phyloP scores from a whole-genome alignment of 2,888 invertebrate species.

The Plebejus argus region DNA sequence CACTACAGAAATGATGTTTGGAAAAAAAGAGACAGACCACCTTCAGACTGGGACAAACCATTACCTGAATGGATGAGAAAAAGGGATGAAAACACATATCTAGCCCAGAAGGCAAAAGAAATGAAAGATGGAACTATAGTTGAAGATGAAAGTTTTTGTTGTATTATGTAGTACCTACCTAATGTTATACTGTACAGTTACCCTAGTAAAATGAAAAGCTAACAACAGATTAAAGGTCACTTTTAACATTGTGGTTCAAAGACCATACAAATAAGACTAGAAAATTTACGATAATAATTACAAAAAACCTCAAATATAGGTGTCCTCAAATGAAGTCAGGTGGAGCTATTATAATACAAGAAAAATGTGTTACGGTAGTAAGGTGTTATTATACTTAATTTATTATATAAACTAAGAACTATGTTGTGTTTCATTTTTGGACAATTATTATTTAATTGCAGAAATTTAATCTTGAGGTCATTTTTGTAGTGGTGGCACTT shows the following conservation, averaged over 20 bases:
- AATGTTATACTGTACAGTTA: background rate
- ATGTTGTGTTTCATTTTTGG: background rate
- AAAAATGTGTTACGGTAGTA: background rate
- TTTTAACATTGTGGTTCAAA: background rate
- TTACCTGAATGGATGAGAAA: constrained; percentile 88
- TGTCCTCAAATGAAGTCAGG: background rate
- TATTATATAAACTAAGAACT: background rate
- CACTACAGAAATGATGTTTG: constrained; percentile 90
- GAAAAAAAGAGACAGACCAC: constrained; percentile 88
- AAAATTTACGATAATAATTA: background rate
- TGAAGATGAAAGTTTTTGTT: constrained; percentile 54
- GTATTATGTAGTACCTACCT: constrained; percentile 58
- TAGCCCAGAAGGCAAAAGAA: constrained; percentile 84
- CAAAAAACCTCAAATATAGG: background rate
- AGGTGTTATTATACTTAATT: background rate
- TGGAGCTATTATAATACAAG: background rate
- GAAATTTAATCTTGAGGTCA: too few species aligned
- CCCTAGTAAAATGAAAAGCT: background rate
- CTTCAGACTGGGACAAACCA: constrained; percentile 90
- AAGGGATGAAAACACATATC: constrained; percentile 84
- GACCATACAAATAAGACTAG: background rate
- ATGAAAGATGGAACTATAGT: constrained; percentile 65
- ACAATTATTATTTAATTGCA: background rate
- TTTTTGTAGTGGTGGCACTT: too few species aligned
- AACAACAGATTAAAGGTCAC: background rate